Evolutionary conservation across 2,888 invertebrate genomes (phyloP).

Genomic region (Conchocele bisecta): DNA sequence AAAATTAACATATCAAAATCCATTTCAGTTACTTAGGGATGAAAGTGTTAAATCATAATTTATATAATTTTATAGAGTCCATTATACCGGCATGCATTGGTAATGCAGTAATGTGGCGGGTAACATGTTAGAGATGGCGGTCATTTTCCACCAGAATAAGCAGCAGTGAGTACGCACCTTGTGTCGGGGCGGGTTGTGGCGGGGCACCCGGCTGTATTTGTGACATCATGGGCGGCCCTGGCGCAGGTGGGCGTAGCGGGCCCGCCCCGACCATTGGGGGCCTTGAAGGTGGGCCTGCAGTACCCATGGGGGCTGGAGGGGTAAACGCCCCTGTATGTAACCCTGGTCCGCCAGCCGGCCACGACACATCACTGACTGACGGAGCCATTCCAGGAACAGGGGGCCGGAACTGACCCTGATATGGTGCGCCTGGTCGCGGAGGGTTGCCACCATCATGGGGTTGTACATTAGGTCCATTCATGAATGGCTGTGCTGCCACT

Average conservation of each 20-base stretch:
- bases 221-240: slow-evolving; percentile 3
- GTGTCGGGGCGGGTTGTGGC: not conserved
- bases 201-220: slow-evolving; percentile 2
- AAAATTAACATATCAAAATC: no score
- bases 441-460: no score
- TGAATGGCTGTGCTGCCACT: no score
- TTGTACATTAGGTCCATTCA: slow-evolving; percentile 41
- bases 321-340: not conserved
- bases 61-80: no score
- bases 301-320: no score
- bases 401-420: slow-evolving; percentile 14
- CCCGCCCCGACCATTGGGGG: not conserved
- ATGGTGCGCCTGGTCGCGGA: slow-evolving; percentile 9
- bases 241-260: not conserved
- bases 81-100: no score
- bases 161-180: no score
- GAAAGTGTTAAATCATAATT: no score
- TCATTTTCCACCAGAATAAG: no score
- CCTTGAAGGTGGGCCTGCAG: slow-evolving; percentile 1
- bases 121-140: no score
- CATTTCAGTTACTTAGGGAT: no score
- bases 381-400: slow-evolving; percentile 13
- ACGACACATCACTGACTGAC: not conserved
- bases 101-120: no score
- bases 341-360: slow-evolving; percentile 15